Base-by-base conservation (phyloP, 2,797 vertebrate genomes). In the Halcyon smyrnensis region DNA sequence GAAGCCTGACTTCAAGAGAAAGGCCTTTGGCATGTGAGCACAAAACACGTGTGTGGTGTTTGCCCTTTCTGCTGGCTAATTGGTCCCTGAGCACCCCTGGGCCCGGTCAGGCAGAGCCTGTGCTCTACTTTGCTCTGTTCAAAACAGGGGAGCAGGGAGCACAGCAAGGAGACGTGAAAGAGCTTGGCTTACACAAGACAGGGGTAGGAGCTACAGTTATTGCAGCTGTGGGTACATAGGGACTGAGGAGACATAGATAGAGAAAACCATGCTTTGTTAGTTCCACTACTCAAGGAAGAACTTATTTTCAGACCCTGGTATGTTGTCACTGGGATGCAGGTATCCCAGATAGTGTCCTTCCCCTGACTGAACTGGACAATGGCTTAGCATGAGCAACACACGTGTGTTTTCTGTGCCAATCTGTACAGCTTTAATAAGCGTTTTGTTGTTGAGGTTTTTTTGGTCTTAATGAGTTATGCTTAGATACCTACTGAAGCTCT, bases 181-280 rank as follows among this genome's bases (percentile, higher is more conserved):
- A 39, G n/a, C 5, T 8, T 8, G 28, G 21, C 11, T 70, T 50
- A 12, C 50, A 23, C 53, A 24, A 56, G 12, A 0, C 9, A 12
- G n/a, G 48, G 9, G 15, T 3, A 8, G 25, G 18, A 84, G 53
- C 57, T 23, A 3, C 64, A 8, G 21, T 12, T 46, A 4, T 4
- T 23, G 50, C 89, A 62, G 67, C 27, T 46, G 45, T 8, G 13
- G 27, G 23, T 3, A 10, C 1, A 8, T 1, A 12, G 1, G 1
- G 46, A 80, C 32, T 6, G 1, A 37, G 54, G 41, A 43, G 12
- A 3, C 0, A 0, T 1, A 34, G 6, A 28, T 2, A 68, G 12
- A 68, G 15, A 50, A 69, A 27, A 8, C 2, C 13, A 5, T 1
- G 0, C 12, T 27, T 12, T 0, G 0, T 25, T 16, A 41, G 12